phyloP scores from a whole-genome alignment of 2,888 invertebrate genomes.

The Thyatira batis region DNA sequence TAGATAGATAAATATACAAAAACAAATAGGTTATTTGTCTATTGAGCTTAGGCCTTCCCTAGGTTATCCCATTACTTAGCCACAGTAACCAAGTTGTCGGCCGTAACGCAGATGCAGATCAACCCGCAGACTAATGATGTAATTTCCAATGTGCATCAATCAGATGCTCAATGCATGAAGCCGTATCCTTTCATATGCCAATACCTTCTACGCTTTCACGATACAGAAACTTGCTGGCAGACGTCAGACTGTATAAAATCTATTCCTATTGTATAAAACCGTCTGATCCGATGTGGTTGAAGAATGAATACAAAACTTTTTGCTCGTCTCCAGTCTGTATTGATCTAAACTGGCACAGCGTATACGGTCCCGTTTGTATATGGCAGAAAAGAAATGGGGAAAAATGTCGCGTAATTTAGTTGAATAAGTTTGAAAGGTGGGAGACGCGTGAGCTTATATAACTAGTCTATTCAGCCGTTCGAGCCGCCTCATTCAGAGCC shows the following conservation, averaged over 20 bases:
- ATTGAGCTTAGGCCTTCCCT: too few relatives aligned
- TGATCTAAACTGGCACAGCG: constrained; percentile 15
- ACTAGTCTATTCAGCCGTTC: background rate
- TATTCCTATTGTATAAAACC: constrained; percentile 1
- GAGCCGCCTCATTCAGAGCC: background rate
- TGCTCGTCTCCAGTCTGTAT: constrained; percentile 13
- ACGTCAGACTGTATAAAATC: constrained; percentile 3
- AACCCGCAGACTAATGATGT: background rate
- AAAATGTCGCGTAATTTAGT: background rate
- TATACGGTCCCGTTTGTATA: constrained; percentile 18
- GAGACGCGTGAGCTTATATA: background rate
- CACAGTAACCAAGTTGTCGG: background rate
- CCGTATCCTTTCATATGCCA: constrained; percentile 1
- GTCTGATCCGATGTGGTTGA: background rate
- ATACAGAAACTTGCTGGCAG: background rate
- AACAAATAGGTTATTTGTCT: too few relatives aligned
- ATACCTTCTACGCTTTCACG: background rate
- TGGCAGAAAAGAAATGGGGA: background rate
- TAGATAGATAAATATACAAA: too few relatives aligned
- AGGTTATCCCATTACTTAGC: too few relatives aligned
- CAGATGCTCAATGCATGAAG: background rate
- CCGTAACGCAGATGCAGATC: background rate
- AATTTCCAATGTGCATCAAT: background rate
- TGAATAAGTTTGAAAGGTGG: background rate
- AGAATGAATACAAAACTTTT: constrained; percentile 12